phyloP scores from a whole-genome alignment of 2,113 vertebrate genomes.

The Panthera tigris region DNA sequence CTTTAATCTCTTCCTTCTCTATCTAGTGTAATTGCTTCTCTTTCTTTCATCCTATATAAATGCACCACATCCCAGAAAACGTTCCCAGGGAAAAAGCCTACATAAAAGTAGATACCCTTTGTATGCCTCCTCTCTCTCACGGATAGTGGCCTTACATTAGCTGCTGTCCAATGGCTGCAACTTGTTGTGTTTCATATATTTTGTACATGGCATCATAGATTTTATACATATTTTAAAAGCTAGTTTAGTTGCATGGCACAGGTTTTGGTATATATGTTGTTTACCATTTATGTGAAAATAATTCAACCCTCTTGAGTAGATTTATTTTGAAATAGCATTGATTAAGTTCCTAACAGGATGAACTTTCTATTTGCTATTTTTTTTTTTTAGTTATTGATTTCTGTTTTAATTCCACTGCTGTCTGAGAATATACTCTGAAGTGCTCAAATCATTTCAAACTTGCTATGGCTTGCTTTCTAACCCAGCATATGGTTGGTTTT shows the following conservation, averaged over 20 bases:
- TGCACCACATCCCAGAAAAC: not conserved
- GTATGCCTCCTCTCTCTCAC: not conserved
- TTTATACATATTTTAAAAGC: not conserved
- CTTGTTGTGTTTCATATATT: not conserved
- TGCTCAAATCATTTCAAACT: not conserved
- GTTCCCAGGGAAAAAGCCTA: not conserved
- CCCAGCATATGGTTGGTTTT: not conserved
- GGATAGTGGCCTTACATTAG: not conserved
- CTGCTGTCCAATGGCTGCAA: not conserved
- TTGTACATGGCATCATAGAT: not conserved
- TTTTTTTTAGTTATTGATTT: not conserved
- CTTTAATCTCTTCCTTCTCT: not conserved
- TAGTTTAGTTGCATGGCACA: not conserved
- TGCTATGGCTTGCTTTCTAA: not conserved
- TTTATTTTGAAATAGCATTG: conserved; percentile 1
- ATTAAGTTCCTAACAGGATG: not conserved
- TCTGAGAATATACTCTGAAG: not conserved
- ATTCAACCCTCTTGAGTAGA: not conserved
- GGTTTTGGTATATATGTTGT: not conserved
- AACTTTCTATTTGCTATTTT: not conserved
- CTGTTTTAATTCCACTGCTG: not conserved
- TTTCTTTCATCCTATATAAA: not conserved
- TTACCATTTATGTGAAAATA: not conserved
- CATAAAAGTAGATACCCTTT: not conserved
- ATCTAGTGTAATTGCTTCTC: not conserved